phyloP scores from a whole-genome alignment of 2,797 vertebrate genomes.

The Meriones psammophilus region DNA sequence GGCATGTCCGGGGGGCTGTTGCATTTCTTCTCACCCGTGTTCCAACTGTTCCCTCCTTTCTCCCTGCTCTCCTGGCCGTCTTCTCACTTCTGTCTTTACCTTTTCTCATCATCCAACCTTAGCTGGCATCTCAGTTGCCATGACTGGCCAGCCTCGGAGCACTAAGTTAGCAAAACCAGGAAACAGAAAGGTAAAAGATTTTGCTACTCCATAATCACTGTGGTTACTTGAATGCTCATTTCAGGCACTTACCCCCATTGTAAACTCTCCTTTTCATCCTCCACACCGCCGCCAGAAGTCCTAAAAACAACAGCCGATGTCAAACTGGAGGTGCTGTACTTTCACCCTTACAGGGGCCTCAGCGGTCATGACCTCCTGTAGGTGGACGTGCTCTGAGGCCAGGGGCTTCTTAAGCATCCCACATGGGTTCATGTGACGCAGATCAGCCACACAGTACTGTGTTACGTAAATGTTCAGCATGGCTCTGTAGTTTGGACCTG shows the following conservation, averaged over 20 bases:
- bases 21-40: neutral
- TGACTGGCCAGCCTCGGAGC: neutral
- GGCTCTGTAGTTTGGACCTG: neutral
- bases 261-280: neutral
- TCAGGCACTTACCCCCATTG: too few species aligned
- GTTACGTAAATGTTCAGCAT: neutral
- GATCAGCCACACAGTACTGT: neutral
- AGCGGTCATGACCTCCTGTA: neutral
- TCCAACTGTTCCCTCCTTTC: neutral
- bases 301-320: slow-evolving; percentile 3
- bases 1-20: too few species aligned
- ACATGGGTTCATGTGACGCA: neutral
- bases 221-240: neutral
- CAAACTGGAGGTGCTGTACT: neutral
- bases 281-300: neutral
- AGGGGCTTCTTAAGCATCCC: neutral
- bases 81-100: neutral
- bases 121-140: neutral
- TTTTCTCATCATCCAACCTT: neutral
- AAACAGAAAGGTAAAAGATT: neutral
- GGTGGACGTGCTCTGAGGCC: neutral
- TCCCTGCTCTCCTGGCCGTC: neutral
- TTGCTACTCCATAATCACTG: neutral
- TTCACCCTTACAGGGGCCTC: neutral
- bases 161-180: slow-evolving; percentile 1